Conservation (phyloP, 1,140 invertebrate genomes). For the Uloborus diversus region DNA sequence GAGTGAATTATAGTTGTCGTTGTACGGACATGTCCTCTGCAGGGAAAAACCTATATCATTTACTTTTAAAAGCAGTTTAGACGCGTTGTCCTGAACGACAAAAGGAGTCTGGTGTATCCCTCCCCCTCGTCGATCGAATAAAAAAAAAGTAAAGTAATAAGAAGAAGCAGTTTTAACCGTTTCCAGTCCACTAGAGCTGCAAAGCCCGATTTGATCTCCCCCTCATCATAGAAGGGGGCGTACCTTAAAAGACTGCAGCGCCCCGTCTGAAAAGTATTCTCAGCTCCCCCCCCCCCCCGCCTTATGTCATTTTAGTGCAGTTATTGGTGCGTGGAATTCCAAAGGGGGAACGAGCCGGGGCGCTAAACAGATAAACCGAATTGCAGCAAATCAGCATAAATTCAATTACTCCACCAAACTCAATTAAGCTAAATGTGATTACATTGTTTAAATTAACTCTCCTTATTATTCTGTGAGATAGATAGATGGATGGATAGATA, state of each 20-base stretch:
- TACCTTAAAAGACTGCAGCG: conserved; percentile 36
- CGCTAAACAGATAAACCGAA: conserved; percentile 57
- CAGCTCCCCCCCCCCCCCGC: conserved; percentile 2
- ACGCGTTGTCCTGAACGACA: background rate
- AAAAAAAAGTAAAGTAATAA: conserved; percentile 2
- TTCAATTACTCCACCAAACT: conserved; percentile 57
- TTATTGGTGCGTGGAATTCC: conserved; percentile 51
- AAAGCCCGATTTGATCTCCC: conserved; percentile 20
- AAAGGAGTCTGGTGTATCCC: background rate
- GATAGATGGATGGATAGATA: conserved; percentile 42
- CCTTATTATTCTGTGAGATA: conserved; percentile 55
- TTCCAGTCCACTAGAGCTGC: conserved; percentile 49
- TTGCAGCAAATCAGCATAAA: conserved; percentile 57
- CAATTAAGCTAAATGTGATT: conserved; percentile 58
- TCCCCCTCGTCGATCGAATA: background rate
- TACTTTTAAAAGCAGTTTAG: conserved; percentile 5
- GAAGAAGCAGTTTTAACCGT: conserved; percentile 33
- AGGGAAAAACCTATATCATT: conserved; percentile 38
- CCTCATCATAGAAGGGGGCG: conserved; percentile 9
- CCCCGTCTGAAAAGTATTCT: background rate
- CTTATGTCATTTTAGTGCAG: conserved; percentile 57
- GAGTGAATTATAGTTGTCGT: background rate
- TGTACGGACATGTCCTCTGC: too few species aligned
- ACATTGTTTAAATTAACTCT: conserved; percentile 58
- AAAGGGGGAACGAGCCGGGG: conserved; percentile 24